A percentile compares a stretch with the other conserved stretches of the same genome.
Conservation (phyloP, 2,888 invertebrate genomes). For the Trisateles emortualis region DNA sequence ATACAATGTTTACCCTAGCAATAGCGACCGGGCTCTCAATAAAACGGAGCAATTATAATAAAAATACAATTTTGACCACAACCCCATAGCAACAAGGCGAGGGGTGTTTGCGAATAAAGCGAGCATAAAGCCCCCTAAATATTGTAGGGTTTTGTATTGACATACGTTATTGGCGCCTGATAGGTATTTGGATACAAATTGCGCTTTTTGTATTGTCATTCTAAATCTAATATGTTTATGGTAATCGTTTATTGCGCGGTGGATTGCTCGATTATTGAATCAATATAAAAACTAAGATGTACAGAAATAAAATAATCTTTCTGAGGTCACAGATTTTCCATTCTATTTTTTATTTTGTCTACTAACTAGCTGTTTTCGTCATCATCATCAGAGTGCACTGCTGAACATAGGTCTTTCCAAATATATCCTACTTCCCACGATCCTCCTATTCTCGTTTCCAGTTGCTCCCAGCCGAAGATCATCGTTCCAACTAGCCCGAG, state of each 20-base stretch:
- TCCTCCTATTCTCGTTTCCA: no score
- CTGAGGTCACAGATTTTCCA: no score
- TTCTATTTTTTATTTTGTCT: no score
- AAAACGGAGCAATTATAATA: slow-evolving; percentile 83
- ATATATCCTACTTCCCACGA: no score
- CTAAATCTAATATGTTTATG: slow-evolving; percentile 5
- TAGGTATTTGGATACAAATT: slow-evolving; percentile 48
- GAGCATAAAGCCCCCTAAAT: slow-evolving; percentile 71
- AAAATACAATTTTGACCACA: slow-evolving; percentile 86
- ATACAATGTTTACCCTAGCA: slow-evolving; percentile 76
- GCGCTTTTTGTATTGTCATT: slow-evolving; percentile 28
- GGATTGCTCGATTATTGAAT: slow-evolving; percentile 3
- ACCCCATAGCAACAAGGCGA: slow-evolving; percentile 69
- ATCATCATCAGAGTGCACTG: no score
- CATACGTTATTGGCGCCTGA: slow-evolving; percentile 59
- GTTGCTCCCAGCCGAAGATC: no score
- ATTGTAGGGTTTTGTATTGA: slow-evolving; percentile 58
- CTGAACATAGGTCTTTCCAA: no score
- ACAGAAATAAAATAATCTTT: no score
- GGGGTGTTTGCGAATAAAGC: slow-evolving; percentile 82
- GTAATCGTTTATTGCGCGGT: slow-evolving; percentile 2
- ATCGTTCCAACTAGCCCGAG: no score
- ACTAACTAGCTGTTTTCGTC: no score
- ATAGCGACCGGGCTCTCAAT: slow-evolving; percentile 70
- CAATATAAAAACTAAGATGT: no score